Base-by-base conservation (phyloP, 2,113 vertebrate species). In the Brienomyrus brachyistius region DNA sequence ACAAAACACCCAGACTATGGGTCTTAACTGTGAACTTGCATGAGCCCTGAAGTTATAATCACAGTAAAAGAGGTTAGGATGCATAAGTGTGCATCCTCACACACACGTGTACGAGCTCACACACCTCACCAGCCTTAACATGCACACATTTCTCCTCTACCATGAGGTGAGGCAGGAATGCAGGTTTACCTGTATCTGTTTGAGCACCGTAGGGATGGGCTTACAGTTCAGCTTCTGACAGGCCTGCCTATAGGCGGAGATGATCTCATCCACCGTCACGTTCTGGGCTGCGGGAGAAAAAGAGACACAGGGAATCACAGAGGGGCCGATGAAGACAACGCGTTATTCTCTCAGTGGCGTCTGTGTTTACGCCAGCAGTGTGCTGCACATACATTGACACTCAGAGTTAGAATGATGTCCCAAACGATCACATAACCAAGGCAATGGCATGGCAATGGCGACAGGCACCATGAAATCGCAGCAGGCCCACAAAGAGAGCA, bases 181-280 rank as follows among this genome's bases (percentile, higher is more conserved):
- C 15, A 43, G 2, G 66, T 93, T 92, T 95, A 99, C 98, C 97
- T 98, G 98, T 50, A 99, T 97, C 94, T 99, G 98, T 92, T 95
- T 95, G 88, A 98, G 96, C 77, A 99, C 96, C 94, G 98, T 98
- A 89, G 97, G 94, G n/a, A 98, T 97, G 92, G 98, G 97, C 87
- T 97, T 97, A 95, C 97, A 98, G 96, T 95, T 98, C 88, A 99
- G 96, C 89, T 99, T 99, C 95, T 97, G 97, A 94, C 98, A 99
- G 92, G 97, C 96, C 88, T 97, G 97, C 91, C 95, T 96, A 94
- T 99, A 99, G 88, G 97, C 97, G 0, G 94, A 90, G 62, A 98
- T 23, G 88, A 99, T 96, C 89, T 98, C 98, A 0, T 99, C 97
- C 70, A 98, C 96, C 0, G 98, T 99, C 95, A 97, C 98, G 13